Conservation (phyloP, 2,113 vertebrate genomes). For the Oryzias woworae region DNA sequence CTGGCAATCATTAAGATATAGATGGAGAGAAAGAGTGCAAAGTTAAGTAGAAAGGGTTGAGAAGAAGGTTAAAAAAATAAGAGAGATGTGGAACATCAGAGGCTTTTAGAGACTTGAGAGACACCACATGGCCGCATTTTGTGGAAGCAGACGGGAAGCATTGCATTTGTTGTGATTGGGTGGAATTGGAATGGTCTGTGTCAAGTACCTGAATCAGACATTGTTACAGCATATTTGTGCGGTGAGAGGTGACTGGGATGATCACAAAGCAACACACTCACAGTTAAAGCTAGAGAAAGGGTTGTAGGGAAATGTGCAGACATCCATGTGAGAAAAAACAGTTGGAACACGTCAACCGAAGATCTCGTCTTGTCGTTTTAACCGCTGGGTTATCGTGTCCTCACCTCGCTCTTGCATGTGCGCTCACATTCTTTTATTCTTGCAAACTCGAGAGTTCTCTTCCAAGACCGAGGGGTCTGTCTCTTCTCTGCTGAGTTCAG, state of each 20-base stretch:
- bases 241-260: slow-evolving; percentile 21
- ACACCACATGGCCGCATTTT: slow-evolving; percentile 43
- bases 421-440: slow-evolving; percentile 24
- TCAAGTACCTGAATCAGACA: slow-evolving; percentile 43
- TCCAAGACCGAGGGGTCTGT: slow-evolving; percentile 18
- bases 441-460: slow-evolving; percentile 18
- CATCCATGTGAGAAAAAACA: slow-evolving; percentile 43
- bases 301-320: slow-evolving; percentile 34
- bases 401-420: slow-evolving; percentile 44
- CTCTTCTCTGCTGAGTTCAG: slow-evolving; percentile 49
- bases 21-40: not conserved
- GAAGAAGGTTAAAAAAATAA: slow-evolving; percentile 1
- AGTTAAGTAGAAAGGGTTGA: not conserved
- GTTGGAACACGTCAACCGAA: slow-evolving; percentile 40
- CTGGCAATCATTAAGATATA: slow-evolving; percentile 21
- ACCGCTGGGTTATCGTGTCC: slow-evolving; percentile 56
- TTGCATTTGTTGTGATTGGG: slow-evolving; percentile 62
- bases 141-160: slow-evolving; percentile 39
- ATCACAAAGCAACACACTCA: slow-evolving; percentile 26
- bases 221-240: slow-evolving; percentile 17
- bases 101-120: slow-evolving; percentile 46
- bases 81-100: slow-evolving; percentile 14
- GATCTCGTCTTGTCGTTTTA: slow-evolving; percentile 51
- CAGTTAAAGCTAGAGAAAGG: slow-evolving; percentile 45
- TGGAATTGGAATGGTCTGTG: slow-evolving; percentile 9